Percentiles rank a stretch among this genome's conserved stretches.
These are phyloP conservation scores for Ceratotherium simum DNA, from an alignment of 2,113 vertebrate species.

Conservation along the genomic window DNA sequence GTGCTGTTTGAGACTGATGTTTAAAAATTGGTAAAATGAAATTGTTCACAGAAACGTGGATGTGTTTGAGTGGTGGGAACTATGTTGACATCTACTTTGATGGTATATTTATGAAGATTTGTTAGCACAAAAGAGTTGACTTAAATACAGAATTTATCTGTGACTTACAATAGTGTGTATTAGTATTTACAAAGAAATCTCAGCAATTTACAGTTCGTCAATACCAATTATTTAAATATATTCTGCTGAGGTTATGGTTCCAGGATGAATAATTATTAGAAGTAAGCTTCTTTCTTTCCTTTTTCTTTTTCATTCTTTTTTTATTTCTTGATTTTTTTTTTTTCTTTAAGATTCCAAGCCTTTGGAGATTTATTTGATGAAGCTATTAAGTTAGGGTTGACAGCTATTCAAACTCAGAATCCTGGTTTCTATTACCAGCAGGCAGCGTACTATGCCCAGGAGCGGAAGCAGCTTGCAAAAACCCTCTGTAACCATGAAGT, in stretches of 20 bases:
- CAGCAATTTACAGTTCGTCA: background rate
- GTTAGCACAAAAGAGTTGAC: background rate
- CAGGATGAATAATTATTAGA: background rate
- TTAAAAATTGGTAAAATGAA: background rate
- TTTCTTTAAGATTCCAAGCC: constrained; percentile 92
- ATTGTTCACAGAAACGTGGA: background rate
- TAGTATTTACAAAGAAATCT: background rate
- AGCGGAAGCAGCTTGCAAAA: constrained; percentile 93
- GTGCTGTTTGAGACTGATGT: background rate
- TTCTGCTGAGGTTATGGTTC: background rate
- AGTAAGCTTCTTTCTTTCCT: background rate
- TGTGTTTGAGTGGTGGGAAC: background rate
- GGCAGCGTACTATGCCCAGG: constrained; percentile 97
- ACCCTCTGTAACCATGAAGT: constrained; percentile 95
- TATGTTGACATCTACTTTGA: background rate
- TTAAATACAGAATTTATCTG: background rate
- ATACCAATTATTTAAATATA: background rate
- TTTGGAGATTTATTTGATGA: constrained; percentile 99
- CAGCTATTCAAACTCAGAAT: constrained; percentile 99
- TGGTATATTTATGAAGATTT: background rate
- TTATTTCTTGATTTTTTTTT: constrained; percentile 28
- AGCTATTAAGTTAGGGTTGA: constrained; percentile 97
- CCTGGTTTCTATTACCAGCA: constrained; percentile 99
- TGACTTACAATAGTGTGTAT: background rate
- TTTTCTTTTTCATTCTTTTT: background rate